phyloP scores from a whole-genome alignment of 2,888 invertebrate species.

The Erebia epiphron region DNA sequence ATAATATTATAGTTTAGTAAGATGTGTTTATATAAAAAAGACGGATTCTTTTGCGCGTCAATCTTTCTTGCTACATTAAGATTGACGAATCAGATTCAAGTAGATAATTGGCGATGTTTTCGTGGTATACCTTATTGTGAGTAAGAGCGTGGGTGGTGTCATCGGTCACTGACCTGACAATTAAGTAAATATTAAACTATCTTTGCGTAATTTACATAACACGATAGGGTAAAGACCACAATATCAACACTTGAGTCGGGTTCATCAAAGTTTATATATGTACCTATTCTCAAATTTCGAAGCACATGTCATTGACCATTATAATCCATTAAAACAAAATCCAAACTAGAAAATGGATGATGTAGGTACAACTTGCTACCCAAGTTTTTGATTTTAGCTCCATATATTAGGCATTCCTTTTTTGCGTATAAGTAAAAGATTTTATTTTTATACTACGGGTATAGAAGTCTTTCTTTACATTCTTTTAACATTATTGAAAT shows the following conservation, averaged over 20 bases:
- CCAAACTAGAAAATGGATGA: conserved; percentile 18
- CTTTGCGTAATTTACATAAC: conserved; percentile 79
- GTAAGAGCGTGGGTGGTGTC: conserved; percentile 57
- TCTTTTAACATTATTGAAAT: too few relatives aligned
- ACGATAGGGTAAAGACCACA: conserved; percentile 67
- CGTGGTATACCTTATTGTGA: conserved; percentile 51
- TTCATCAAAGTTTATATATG: conserved; percentile 60
- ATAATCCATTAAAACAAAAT: conserved; percentile 11
- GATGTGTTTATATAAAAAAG: conserved; percentile 7
- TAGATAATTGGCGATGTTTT: conserved; percentile 45
- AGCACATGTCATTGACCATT: conserved; percentile 33
- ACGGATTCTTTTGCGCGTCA: background rate
- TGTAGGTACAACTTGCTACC: background rate
- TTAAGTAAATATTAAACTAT: conserved; percentile 66
- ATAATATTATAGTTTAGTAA: too few relatives aligned
- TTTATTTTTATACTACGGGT: background rate
- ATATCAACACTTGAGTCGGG: conserved; percentile 71
- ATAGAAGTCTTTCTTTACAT: too few relatives aligned
- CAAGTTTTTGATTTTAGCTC: background rate
- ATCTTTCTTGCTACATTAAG: background rate
- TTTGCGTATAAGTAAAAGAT: background rate
- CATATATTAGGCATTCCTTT: background rate
- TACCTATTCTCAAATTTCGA: conserved; percentile 50
- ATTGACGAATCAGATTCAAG: conserved; percentile 26
- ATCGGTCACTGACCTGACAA: conserved; percentile 71